These are phyloP conservation scores for Myoxocephalus aenaeus DNA, from an alignment of 2,797 vertebrate species.

Conservation along the genomic window DNA sequence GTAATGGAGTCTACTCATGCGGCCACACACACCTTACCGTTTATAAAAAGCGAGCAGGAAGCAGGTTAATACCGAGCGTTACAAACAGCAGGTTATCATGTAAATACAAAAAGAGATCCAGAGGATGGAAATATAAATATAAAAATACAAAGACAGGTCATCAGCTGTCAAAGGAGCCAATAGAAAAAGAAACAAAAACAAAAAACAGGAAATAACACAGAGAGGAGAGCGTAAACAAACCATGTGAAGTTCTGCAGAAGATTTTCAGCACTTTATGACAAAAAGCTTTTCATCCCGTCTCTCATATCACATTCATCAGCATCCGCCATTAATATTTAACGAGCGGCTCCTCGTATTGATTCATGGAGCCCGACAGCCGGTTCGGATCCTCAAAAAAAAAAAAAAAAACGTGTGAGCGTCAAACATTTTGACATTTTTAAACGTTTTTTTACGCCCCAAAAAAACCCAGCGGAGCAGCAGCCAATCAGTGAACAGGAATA, in stretches of 20 bases:
- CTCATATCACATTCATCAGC: no score
- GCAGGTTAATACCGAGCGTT: constrained; percentile 39
- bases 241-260: neutral
- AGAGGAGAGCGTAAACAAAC: neutral
- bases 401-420: neutral
- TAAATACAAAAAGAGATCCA: constrained; percentile 58
- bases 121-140: constrained; percentile 52
- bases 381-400: no score
- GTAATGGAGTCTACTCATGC: constrained; percentile 55
- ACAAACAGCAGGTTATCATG: constrained; percentile 44
- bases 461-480: no score
- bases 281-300: no score
- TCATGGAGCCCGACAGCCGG: no score
- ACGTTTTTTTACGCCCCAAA: neutral
- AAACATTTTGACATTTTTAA: neutral
- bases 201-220: neutral
- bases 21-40: neutral
- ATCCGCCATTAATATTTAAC: no score
- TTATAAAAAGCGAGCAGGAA: constrained; percentile 45
- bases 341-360: no score
- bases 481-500: no score
- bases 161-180: constrained; percentile 36
- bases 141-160: constrained; percentile 63
- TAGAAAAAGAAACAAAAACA: constrained; percentile 36
- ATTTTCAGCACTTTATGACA: neutral